These are phyloP conservation scores for Notolabrus celidotus DNA, from an alignment of 2,797 vertebrate species.

Conservation along the genomic window DNA sequence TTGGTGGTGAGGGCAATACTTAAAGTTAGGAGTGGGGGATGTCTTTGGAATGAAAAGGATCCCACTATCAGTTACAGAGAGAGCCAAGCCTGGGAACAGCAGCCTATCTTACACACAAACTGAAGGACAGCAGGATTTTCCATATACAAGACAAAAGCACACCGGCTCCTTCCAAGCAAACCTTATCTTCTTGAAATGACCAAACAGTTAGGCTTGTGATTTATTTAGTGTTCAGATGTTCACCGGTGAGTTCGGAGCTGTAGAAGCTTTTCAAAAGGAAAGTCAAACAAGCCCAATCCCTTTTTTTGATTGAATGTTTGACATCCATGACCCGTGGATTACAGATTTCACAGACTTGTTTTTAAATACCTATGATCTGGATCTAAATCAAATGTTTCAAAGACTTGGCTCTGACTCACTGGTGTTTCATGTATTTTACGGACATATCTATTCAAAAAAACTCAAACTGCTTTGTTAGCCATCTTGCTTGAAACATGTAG, in stretches of 20 bases:
- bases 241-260: too few relatives aligned
- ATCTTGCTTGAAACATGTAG: too few relatives aligned
- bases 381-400: too few relatives aligned
- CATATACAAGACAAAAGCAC: slow-evolving; percentile 21
- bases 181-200: not conserved
- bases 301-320: too few relatives aligned
- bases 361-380: too few relatives aligned
- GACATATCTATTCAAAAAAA: too few relatives aligned
- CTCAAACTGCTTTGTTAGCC: too few relatives aligned
- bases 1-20: slow-evolving; percentile 10
- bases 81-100: slow-evolving; percentile 50
- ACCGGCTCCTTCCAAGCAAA: slow-evolving; percentile 11
- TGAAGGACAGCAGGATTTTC: slow-evolving; percentile 37
- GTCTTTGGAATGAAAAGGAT: slow-evolving; percentile 69
- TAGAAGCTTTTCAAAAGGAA: too few relatives aligned
- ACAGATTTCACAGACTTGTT: too few relatives aligned
- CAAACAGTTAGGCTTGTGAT: not conserved
- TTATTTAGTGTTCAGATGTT: not conserved
- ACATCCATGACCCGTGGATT: too few relatives aligned
- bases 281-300: not conserved
- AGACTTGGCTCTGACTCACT: too few relatives aligned
- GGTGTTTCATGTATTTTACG: too few relatives aligned
- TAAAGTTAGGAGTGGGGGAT: slow-evolving; percentile 45
- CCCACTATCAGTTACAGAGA: slow-evolving; percentile 61
- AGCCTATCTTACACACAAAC: slow-evolving; percentile 32